A percentile compares a stretch with the other conserved stretches of the same genome.
Conservation (phyloP, 1,140 invertebrate genomes). For the Heliothis subflexa region DNA sequence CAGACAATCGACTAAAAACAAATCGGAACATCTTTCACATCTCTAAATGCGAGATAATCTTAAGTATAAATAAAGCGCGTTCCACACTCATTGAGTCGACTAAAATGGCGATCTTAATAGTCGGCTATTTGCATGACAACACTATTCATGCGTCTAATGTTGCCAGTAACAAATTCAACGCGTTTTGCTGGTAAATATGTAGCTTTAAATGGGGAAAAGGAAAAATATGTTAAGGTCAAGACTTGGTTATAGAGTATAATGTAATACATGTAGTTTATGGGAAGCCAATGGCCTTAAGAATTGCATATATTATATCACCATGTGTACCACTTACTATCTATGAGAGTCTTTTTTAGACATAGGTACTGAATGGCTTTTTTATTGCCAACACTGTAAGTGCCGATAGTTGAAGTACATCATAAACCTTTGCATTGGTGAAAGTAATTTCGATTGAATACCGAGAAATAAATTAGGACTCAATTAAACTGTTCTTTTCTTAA, state of each 20-base stretch:
- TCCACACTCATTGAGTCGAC: slow-evolving; percentile 38
- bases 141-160: slow-evolving; percentile 30
- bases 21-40: slow-evolving; percentile 4
- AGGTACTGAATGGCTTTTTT: too few relatives aligned
- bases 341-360: too few relatives aligned
- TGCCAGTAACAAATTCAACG: slow-evolving; percentile 28
- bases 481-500: too few relatives aligned
- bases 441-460: too few relatives aligned
- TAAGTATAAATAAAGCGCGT: slow-evolving; percentile 2
- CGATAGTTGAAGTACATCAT: too few relatives aligned
- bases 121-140: slow-evolving; percentile 44
- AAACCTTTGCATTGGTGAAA: too few relatives aligned
- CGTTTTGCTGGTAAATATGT: slow-evolving; percentile 24
- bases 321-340: background rate
- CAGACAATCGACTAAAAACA: slow-evolving; percentile 32
- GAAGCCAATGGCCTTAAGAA: background rate
- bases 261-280: background rate
- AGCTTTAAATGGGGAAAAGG: slow-evolving; percentile 36
- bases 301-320: background rate
- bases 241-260: background rate
- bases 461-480: too few relatives aligned
- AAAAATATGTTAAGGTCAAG: slow-evolving; percentile 38
- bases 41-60: slow-evolving; percentile 18
- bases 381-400: too few relatives aligned
- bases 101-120: slow-evolving; percentile 43